These are phyloP conservation scores for Apomyelois bistriatella DNA, from an alignment of 2,888 invertebrate species.

Conservation along the genomic window DNA sequence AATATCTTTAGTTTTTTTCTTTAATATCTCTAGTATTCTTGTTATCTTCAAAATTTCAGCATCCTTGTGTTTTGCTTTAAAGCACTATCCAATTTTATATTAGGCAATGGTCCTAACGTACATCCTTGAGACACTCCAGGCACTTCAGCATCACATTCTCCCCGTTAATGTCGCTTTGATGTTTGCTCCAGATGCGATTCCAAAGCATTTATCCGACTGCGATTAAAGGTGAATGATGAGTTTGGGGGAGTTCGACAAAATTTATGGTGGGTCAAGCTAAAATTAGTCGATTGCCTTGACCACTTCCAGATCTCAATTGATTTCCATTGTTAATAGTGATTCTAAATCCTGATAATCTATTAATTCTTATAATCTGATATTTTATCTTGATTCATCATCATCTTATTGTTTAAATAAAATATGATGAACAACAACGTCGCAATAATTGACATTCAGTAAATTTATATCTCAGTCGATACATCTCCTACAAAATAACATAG, in stretches of 20 bases:
- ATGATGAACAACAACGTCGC: no score
- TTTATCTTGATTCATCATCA: no score
- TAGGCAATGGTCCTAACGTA: not conserved
- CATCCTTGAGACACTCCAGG: not conserved
- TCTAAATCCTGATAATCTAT: no score
- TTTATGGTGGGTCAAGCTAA: conserved; percentile 1
- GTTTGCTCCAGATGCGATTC: conserved; percentile 17
- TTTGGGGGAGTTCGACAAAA: conserved; percentile 1
- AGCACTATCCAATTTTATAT: not conserved
- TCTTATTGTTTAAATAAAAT: no score
- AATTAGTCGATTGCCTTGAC: conserved; percentile 6
- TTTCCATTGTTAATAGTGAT: not conserved
- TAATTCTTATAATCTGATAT: no score
- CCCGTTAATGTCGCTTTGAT: conserved; percentile 17
- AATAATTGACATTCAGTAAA: no score
- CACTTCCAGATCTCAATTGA: not conserved
- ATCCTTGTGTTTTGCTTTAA: no score
- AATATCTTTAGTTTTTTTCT: no score
- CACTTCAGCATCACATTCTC: not conserved
- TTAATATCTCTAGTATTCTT: no score
- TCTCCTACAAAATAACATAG: no score
- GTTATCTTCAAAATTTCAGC: no score
- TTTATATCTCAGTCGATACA: no score
- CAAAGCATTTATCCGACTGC: conserved; percentile 9
- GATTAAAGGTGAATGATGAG: conserved; percentile 17